A percentile compares a stretch with the other conserved stretches of the same genome.
phyloP scores from a whole-genome alignment of 2,113 vertebrate genomes.

The Echinops telfairi region DNA sequence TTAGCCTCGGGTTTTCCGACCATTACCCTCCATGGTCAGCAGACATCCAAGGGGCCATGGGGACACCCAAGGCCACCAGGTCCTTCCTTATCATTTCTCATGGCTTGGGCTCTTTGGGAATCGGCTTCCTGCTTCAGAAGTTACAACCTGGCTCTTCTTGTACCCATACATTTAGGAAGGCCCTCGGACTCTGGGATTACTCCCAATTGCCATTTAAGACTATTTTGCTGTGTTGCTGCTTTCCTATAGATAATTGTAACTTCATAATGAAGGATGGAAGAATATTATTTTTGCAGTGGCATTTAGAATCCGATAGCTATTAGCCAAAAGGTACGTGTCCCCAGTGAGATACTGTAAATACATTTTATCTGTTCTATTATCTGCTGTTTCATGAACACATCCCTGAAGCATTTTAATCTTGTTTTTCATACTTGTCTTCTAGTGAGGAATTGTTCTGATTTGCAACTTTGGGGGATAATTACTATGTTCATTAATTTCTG shows the following conservation, averaged over 20 bases:
- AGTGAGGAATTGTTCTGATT: constrained; percentile 83
- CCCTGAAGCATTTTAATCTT: constrained; percentile 86
- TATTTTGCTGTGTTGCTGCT: constrained; percentile 71
- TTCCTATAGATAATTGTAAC: constrained; percentile 76
- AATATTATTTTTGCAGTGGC: constrained; percentile 84
- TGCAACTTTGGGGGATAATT: constrained; percentile 85
- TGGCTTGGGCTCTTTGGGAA: neutral
- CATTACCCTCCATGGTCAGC: neutral
- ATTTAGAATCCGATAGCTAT: constrained; percentile 80
- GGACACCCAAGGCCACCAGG: neutral
- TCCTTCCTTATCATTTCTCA: neutral
- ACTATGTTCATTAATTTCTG: constrained; percentile 85
- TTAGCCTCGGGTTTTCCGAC: neutral
- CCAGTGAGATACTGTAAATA: constrained; percentile 84
- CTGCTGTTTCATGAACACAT: constrained; percentile 80
- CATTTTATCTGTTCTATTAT: constrained; percentile 84
- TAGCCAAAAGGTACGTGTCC: constrained; percentile 79
- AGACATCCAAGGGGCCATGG: neutral
- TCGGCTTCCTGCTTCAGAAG: neutral
- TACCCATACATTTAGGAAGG: constrained; percentile 51
- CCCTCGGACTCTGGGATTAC: constrained; percentile 55
- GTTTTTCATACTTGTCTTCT: constrained; percentile 85
- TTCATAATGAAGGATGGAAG: constrained; percentile 71
- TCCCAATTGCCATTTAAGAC: constrained; percentile 52
- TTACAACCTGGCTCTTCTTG: neutral